A percentile compares a stretch with the other conserved stretches of the same genome.
Conservation (phyloP, 2,888 invertebrate genomes). For the Steinernema carpocapsae region DNA sequence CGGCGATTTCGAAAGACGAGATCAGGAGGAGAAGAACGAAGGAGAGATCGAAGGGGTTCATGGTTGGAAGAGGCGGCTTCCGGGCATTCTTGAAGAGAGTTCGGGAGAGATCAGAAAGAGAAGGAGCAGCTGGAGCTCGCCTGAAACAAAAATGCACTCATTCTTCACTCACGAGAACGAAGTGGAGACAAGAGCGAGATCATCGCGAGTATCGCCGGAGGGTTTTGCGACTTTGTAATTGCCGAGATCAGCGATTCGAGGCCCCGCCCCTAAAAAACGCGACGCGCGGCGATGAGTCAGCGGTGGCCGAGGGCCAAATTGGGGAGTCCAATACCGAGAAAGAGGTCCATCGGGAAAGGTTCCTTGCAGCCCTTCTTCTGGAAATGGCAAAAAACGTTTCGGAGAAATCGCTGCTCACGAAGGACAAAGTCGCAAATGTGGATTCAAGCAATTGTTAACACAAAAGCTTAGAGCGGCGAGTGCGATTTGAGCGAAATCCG, state of each 20-base stretch:
- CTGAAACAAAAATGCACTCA: conserved; percentile 34
- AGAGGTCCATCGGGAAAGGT: background rate
- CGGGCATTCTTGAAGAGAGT: no score
- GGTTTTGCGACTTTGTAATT: conserved; percentile 21
- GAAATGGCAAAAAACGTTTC: conserved; percentile 18
- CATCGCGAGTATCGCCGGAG: conserved; percentile 22
- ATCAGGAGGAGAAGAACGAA: background rate
- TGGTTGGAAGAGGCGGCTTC: conserved; percentile 1
- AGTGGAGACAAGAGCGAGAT: background rate
- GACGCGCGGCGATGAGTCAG: conserved; percentile 23
- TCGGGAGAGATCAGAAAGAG: background rate
- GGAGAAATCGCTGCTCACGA: background rate
- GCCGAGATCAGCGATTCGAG: conserved; percentile 28
- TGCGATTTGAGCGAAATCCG: background rate
- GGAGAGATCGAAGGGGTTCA: background rate
- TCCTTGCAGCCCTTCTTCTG: background rate
- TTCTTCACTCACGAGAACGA: background rate
- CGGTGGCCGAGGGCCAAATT: conserved; percentile 31
- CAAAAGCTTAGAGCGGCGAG: conserved; percentile 11
- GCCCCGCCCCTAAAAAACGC: conserved; percentile 27
- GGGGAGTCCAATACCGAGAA: conserved; percentile 25
- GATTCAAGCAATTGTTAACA: conserved; percentile 23
- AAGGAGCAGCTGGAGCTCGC: conserved; percentile 6
- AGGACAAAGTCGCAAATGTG: background rate
- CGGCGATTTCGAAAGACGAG: background rate